These are phyloP conservation scores for Sebastes diaconus DNA, from an alignment of 2,797 vertebrate species.

Conservation along the genomic window DNA sequence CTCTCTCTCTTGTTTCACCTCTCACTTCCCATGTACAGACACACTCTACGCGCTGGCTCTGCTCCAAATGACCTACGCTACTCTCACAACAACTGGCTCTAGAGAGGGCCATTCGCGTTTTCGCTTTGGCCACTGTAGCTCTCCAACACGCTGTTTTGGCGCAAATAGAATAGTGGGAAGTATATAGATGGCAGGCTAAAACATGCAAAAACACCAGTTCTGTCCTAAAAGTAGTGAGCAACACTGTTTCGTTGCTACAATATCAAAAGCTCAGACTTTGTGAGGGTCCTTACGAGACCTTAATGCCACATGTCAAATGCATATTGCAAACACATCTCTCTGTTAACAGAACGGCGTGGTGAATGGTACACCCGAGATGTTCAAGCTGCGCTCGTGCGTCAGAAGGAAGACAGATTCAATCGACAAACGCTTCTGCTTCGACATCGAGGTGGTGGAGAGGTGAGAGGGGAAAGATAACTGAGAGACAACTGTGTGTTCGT, in stretches of 20 bases:
- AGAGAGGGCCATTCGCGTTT: no score
- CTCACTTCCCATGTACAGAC: no score
- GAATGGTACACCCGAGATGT: constrained; percentile 90
- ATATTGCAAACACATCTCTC: constrained; percentile 8
- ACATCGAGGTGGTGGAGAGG: constrained; percentile 98
- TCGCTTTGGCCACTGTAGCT: rapidly evolving
- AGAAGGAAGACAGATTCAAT: constrained; percentile 97
- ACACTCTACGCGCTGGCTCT: no score
- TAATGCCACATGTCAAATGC: background rate
- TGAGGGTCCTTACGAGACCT: background rate
- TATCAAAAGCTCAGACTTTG: background rate
- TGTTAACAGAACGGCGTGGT: constrained; percentile 90
- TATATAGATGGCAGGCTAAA: background rate
- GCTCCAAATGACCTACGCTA: no score
- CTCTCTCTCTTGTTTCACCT: no score
- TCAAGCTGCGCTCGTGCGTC: constrained; percentile 94
- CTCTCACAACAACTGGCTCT: no score
- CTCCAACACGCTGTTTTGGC: no score
- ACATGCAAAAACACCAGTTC: background rate
- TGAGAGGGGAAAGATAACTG: constrained; percentile 64
- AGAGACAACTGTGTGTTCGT: background rate
- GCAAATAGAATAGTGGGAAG: background rate
- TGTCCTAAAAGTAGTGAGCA: background rate
- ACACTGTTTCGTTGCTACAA: background rate
- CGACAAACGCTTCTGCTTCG: constrained; percentile 98